A percentile compares a stretch with the other conserved stretches of the same genome.
phyloP scores from a whole-genome alignment of 2,888 invertebrate genomes.

The Parnassius glacialis region DNA sequence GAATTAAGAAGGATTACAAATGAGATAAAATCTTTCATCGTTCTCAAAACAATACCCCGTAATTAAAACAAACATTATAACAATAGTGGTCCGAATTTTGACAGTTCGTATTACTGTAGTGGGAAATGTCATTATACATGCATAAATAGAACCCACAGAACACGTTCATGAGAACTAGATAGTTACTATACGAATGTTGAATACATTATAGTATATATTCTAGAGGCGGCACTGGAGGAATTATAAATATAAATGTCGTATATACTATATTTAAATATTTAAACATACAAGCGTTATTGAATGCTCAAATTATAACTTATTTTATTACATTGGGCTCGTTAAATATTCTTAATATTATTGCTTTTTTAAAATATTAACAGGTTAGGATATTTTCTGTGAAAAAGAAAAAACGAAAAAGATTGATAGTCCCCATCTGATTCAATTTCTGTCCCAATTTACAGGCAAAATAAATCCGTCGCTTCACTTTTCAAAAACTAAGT shows the following conservation, averaged over 20 bases:
- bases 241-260: conserved; percentile 2
- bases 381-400: too few species aligned
- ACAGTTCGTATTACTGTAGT: not conserved
- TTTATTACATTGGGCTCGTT: too few species aligned
- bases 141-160: conserved; percentile 21
- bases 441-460: too few species aligned
- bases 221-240: conserved; percentile 14
- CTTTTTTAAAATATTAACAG: too few species aligned
- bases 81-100: not conserved
- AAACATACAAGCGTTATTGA: not conserved
- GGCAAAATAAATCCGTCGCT: not conserved
- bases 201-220: conserved; percentile 33
- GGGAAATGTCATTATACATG: conserved; percentile 28
- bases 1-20: not conserved
- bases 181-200: conserved; percentile 39
- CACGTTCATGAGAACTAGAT: conserved; percentile 44
- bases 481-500: conserved; percentile 5
- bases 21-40: not conserved
- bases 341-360: too few species aligned
- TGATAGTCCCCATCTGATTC: too few species aligned
- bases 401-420: too few species aligned
- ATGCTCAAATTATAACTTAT: too few species aligned
- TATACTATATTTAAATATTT: not conserved
- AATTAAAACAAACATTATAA: not conserved
- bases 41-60: not conserved